Evolutionary conservation across 1,140 invertebrate genomes (phyloP), one percentile per base, ranked within the genome.

Genomic region (Lasioglossum baleicum): DNA sequence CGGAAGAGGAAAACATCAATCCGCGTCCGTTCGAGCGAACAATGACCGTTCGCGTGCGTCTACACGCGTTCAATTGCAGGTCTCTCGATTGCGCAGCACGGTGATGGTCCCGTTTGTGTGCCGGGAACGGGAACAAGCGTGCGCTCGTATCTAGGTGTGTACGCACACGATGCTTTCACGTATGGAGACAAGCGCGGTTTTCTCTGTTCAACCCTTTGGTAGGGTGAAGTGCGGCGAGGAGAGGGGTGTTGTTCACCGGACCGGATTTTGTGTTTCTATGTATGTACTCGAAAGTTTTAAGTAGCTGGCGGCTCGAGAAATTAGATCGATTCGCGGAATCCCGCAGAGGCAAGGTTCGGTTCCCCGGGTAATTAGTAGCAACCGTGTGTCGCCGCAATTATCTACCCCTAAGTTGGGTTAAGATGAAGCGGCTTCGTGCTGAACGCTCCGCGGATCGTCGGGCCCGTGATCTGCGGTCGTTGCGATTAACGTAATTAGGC

Each of bases 211-310:
- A 2, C 11, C 44, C 44, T 48, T 48, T 3, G 44, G 44, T 35
- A 13, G 44, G 13, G 13, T 3, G 44, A 48, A 7, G n/a, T 7
- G 4, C 7, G 20, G 7, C 6, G 7, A 5, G 56, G 15, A 63
- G 8, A 4, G 15, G 1, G 6, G 7, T 60, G 42, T 17, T 40
- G 68, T 20, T 15, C 60, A 44, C 1, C 7, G 60, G 48, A 65
- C 44, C 40, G 61, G 6, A 74, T 74, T 51, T 8, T 42, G 22
- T 48, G 20, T 60, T 66, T 15, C 40, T 7, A n/a, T n/a, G n/a
- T n/a, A n/a, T n/a, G n/a, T n/a, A 15, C 40, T 60, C 10, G 40
- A 68, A 44, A 66, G 53, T 65, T 65, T 75, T 75, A 75, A 75
- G 48, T 56, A 66, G 22, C 44, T 20, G 7, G 10, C 20, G 61